A percentile compares a stretch with the other conserved stretches of the same genome.
Conservation (phyloP, 2,888 invertebrate genomes). For the Yponomeuta sedellus region DNA sequence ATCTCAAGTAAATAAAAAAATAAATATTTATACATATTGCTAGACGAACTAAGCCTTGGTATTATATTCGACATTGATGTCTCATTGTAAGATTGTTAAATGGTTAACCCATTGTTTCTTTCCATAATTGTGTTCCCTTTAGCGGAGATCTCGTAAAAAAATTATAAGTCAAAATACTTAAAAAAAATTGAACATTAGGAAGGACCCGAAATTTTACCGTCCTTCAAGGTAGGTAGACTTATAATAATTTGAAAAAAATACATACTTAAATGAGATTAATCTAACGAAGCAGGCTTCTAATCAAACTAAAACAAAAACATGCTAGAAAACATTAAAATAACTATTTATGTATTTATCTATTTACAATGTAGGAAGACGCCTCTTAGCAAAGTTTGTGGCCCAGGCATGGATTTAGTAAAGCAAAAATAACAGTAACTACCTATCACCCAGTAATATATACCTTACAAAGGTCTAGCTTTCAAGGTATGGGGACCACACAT, state of each 20-base stretch:
- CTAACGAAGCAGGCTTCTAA: not conserved
- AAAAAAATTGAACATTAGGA: slow-evolving; percentile 31
- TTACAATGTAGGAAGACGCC: too few relatives aligned
- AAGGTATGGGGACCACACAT: slow-evolving; percentile 70
- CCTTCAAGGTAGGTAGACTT: slow-evolving; percentile 41
- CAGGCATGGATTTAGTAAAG: not conserved
- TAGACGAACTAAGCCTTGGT: slow-evolving; percentile 8
- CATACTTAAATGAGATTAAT: not conserved
- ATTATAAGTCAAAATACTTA: slow-evolving; percentile 21
- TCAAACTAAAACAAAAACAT: too few relatives aligned
- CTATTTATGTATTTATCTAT: not conserved
- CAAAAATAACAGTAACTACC: not conserved
- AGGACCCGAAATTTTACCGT: slow-evolving; percentile 53
- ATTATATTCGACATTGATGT: not conserved
- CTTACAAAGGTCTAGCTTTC: slow-evolving; percentile 53
- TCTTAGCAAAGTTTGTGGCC: too few relatives aligned
- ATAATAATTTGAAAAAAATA: slow-evolving; percentile 19
- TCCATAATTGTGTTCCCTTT: not conserved
- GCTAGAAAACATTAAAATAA: not conserved
- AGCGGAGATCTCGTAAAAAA: not conserved
- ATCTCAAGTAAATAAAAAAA: slow-evolving; percentile 47
- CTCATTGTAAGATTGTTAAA: not conserved
- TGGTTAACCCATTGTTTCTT: not conserved
- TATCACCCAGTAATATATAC: slow-evolving; percentile 24
- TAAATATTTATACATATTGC: slow-evolving; percentile 16